Conservation (phyloP, 2,797 vertebrate genomes). For the Crotalus adamanteus region DNA sequence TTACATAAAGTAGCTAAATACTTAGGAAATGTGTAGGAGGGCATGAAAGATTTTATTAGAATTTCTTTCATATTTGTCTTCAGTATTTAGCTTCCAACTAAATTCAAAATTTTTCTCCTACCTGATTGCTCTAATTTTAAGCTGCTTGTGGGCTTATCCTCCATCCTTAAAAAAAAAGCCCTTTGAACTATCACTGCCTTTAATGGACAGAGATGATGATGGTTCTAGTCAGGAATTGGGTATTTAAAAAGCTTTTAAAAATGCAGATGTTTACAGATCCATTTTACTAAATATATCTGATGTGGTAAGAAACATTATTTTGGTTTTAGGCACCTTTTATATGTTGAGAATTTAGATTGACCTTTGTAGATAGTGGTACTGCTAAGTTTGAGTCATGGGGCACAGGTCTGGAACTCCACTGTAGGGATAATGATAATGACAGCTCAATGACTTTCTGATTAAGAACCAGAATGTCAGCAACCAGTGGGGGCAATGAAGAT, state of each 20-base stretch:
- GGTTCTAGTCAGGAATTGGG: background rate
- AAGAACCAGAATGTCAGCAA: background rate
- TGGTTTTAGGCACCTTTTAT: background rate
- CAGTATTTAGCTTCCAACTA: background rate
- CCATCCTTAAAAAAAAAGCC: background rate
- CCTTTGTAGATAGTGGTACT: background rate
- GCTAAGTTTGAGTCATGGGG: background rate
- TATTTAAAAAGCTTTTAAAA: background rate
- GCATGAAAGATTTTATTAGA: background rate
- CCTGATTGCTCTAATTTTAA: background rate
- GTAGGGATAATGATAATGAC: background rate
- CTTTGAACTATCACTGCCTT: background rate
- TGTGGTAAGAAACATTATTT: background rate
- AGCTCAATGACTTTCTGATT: background rate
- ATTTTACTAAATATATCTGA: background rate
- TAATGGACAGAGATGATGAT: background rate
- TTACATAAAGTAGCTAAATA: background rate
- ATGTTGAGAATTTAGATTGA: background rate
- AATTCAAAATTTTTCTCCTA: background rate
- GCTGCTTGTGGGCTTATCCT: background rate
- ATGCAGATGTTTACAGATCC: background rate
- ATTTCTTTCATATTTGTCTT: background rate
- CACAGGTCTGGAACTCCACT: background rate
- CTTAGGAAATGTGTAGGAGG: background rate
- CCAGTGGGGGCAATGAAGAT: background rate